A percentile compares a stretch with the other conserved stretches of the same genome.
These are phyloP conservation scores for Cheilosia impressa DNA, from an alignment of 2,888 invertebrate species.

Conservation along the genomic window DNA sequence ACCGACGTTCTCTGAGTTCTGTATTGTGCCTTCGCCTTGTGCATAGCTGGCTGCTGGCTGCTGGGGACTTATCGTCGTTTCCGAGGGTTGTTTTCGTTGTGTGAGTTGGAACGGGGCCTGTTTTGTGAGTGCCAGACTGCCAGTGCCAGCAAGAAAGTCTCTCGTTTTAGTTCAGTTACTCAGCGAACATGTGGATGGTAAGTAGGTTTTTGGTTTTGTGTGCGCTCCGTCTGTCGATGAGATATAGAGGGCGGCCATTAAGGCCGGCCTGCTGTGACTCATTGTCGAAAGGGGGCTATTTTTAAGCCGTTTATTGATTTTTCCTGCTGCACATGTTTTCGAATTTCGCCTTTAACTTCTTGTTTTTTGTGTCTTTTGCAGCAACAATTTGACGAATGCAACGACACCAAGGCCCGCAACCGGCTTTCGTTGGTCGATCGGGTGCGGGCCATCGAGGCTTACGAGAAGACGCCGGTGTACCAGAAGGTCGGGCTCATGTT, in stretches of 20 bases:
- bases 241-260: slow-evolving; percentile 32
- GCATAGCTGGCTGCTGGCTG: slow-evolving; percentile 49
- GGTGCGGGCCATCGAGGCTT: slow-evolving; percentile 57
- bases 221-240: slow-evolving; percentile 33
- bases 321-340: slow-evolving; percentile 10
- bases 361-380: slow-evolving; percentile 19
- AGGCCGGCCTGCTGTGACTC: slow-evolving; percentile 51
- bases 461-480: slow-evolving; percentile 57
- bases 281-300: slow-evolving; percentile 24
- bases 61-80: slow-evolving; percentile 57
- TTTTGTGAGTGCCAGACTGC: slow-evolving; percentile 41
- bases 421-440: slow-evolving; percentile 53
- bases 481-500: slow-evolving; percentile 58
- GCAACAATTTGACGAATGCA: slow-evolving; percentile 64
- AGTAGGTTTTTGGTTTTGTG: slow-evolving; percentile 60
- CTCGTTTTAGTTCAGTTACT: slow-evolving; percentile 68
- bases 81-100: slow-evolving; percentile 63
- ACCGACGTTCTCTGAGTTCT: slow-evolving; percentile 30
- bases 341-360: slow-evolving; percentile 1
- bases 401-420: slow-evolving; percentile 58
- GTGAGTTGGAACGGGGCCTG: slow-evolving; percentile 65
- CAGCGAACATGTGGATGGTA: slow-evolving; percentile 74
- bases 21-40: slow-evolving; percentile 5
- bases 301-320: slow-evolving; percentile 53
- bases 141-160: slow-evolving; percentile 55